Conservation (phyloP, 2,888 invertebrate genomes). For the Oscheius sp. region DNA sequence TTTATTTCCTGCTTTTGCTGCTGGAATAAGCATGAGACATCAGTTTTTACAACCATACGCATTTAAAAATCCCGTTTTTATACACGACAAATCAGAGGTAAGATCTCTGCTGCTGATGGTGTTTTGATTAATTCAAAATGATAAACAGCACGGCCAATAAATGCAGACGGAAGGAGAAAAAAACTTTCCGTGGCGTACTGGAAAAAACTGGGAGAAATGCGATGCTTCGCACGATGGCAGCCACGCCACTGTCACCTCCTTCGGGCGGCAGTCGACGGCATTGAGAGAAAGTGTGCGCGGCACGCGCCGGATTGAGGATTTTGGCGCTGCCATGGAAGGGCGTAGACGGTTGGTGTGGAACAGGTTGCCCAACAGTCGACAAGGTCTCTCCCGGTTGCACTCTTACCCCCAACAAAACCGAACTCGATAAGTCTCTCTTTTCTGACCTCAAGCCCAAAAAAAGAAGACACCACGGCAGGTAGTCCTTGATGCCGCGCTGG, state of each 20-base stretch:
- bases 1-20: neutral
- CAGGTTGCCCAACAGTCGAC: slow-evolving; percentile 21
- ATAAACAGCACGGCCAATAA: no score
- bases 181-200: neutral
- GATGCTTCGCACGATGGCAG: slow-evolving; percentile 5
- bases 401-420: slow-evolving; percentile 32
- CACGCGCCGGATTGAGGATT: slow-evolving; percentile 38
- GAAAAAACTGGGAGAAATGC: slow-evolving; percentile 9
- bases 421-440: slow-evolving; percentile 25
- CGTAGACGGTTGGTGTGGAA: slow-evolving; percentile 30
- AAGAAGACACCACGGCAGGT: neutral
- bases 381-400: slow-evolving; percentile 36
- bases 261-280: slow-evolving; percentile 11
- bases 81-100: no score
- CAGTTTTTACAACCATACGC: neutral
- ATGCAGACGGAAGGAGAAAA: neutral
- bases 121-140: no score
- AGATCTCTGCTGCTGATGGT: no score
- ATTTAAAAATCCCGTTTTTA: no score
- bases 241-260: slow-evolving; percentile 16
- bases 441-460: slow-evolving; percentile 27
- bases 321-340: slow-evolving; percentile 38
- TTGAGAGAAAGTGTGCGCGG: slow-evolving; percentile 33
- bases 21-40: neutral
- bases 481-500: slow-evolving; percentile 11